These are phyloP conservation scores for Drosophila kanekoi DNA, from an alignment of 2,888 invertebrate species.

Conservation along the genomic window DNA sequence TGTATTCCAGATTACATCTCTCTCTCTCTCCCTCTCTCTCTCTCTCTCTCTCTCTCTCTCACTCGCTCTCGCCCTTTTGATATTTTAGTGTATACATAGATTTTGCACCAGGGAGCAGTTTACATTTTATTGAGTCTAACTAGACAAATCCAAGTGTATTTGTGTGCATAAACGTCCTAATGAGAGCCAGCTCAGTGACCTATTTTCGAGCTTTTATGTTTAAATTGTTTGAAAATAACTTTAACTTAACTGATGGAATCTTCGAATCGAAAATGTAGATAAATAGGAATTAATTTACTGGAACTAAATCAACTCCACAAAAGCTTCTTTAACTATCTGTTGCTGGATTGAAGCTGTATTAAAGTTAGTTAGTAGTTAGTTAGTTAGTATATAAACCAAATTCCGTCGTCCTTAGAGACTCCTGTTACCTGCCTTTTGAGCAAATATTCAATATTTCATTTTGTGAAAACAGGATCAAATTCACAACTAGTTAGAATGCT, in stretches of 20 bases:
- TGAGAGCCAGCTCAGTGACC: conserved; percentile 3
- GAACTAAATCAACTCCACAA: too few relatives aligned
- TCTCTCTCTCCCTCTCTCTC: background rate
- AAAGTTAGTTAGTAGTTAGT: too few relatives aligned
- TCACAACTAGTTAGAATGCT: conserved; percentile 1
- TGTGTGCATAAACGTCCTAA: conserved; percentile 2
- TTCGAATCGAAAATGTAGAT: too few relatives aligned
- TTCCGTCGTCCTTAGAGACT: too few relatives aligned
- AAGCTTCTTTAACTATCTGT: too few relatives aligned
- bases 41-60: background rate
- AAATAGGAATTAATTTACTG: too few relatives aligned
- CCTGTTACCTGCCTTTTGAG: too few relatives aligned
- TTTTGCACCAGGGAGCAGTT: conserved; percentile 45
- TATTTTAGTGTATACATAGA: conserved; percentile 14
- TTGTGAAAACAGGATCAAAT: background rate
- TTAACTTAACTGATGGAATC: background rate
- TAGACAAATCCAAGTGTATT: conserved; percentile 8
- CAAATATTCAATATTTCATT: background rate
- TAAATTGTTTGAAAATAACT: background rate
- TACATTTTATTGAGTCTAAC: conserved; percentile 45
- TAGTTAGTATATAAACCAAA: too few relatives aligned
- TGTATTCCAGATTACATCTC: conserved; percentile 14
- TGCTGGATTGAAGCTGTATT: too few relatives aligned
- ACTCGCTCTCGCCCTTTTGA: background rate
- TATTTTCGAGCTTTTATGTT: conserved; percentile 6